Base-by-base conservation (phyloP, 2,797 vertebrate species). In the Sitta carolinensis region DNA sequence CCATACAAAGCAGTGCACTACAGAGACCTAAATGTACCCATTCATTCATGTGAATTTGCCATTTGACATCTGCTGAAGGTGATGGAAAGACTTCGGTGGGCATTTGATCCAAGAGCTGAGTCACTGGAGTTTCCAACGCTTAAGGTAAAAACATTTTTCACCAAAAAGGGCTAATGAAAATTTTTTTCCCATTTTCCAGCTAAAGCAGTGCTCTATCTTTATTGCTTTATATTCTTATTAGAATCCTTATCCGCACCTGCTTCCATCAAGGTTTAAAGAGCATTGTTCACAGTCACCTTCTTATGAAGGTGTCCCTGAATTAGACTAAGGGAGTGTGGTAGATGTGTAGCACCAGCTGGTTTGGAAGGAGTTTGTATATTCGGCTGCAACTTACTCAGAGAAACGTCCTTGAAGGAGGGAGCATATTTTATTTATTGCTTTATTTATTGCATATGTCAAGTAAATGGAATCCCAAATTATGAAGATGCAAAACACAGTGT, bases 371-470 rank as follows among this genome's bases (percentile, higher is more conserved):
- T 86, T 88, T 76, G 16, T 81, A 70, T 48, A 81, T 20, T 1
- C 16, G 45, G 55, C 40, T 95, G 76, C 79, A 94, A 23, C 85
- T 81, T 93, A 63, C 2, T 32, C 21, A 79, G 67, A 86, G 83
- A 84, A 86, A 88, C 1, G 59, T 95, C 93, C 92, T 96, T 94
- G 91, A 97, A 77, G 69, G 70, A 77, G 73, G 77, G 43, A 90
- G 67, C 80, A 70, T 84, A 90, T 94, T 96, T 96, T 95, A 97
- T 91, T 93, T 95, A 95, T 92, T 92, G 82, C 68, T 91, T 95
- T 87, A 95, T 96, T 97, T 97, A 94, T 93, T 96, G 87, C 87
- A 21, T 91, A 54, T 91, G 87, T 79, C 89, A 87, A 95, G 77
- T 69, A 94, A 95, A 87, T 82, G 87, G 83, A 88, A 95, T 95